These are phyloP conservation scores for Caradrina kadenii DNA, from an alignment of 2,888 invertebrate genomes.

Conservation along the genomic window DNA sequence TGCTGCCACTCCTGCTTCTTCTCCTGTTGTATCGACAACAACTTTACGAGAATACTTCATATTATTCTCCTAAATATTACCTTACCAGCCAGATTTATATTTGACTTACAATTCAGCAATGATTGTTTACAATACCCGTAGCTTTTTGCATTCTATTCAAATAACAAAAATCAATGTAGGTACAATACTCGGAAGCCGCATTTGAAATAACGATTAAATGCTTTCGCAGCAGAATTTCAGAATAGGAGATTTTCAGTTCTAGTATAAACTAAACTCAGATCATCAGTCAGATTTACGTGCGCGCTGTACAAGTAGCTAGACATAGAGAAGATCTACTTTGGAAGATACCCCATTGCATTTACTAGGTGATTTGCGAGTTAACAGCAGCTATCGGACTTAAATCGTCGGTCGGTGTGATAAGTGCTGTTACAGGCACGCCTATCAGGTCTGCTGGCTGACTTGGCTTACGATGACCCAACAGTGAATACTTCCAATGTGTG, in stretches of 20 bases:
- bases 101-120: background rate
- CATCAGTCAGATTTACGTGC: constrained; percentile 26
- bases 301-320: background rate
- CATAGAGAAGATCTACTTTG: constrained; percentile 17
- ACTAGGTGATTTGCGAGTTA: too few species aligned
- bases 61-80: too few species aligned
- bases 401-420: background rate
- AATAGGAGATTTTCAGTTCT: constrained; percentile 25
- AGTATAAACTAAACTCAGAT: constrained; percentile 30
- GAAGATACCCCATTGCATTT: too few species aligned
- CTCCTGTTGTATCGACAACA: background rate
- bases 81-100: too few species aligned
- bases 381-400: too few species aligned
- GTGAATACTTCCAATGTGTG: background rate
- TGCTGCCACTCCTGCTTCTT: background rate
- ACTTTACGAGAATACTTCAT: background rate
- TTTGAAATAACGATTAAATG: constrained; percentile 12
- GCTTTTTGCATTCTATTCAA: background rate
- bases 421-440: too few species aligned
- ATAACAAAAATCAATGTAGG: background rate
- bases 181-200: background rate
- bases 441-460: too few species aligned
- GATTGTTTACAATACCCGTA: background rate
- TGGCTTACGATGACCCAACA: too few species aligned
- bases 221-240: constrained; percentile 36